Evolutionary conservation across 2,888 invertebrate species (phyloP).

Genomic region (Platycheirus rosarum): DNA sequence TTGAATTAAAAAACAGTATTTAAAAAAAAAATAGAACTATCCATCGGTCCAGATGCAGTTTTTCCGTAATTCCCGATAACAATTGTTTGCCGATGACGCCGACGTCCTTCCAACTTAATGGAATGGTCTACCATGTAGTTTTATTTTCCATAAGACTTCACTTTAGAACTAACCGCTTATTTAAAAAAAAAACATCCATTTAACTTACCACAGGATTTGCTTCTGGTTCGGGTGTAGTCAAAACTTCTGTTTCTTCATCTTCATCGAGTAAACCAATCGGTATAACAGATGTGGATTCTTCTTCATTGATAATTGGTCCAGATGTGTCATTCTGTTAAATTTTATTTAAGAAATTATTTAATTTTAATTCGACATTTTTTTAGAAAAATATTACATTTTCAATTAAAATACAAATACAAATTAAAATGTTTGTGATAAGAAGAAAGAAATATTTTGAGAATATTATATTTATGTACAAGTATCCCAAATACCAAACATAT

Average conservation of each 20-base stretch:
- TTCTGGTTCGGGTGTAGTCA: conserved; percentile 53
- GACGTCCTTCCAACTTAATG: too few relatives aligned
- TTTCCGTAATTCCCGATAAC: too few relatives aligned
- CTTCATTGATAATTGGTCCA: conserved; percentile 41
- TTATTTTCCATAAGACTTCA: too few relatives aligned
- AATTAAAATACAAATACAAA: neutral
- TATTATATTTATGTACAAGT: conserved; percentile 32
- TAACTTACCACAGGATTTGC: conserved; percentile 41
- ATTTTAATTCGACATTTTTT: neutral
- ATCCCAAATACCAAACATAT: conserved; percentile 55
- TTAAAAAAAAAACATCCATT: too few relatives aligned
- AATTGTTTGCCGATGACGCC: too few relatives aligned
- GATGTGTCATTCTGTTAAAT: conserved; percentile 55
- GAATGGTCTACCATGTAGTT: too few relatives aligned
- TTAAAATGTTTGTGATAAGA: neutral
- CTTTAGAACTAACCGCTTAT: too few relatives aligned
- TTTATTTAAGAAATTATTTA: conserved; percentile 4
- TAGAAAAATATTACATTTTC: neutral
- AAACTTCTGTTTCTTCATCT: conserved; percentile 43
- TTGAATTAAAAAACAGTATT: too few relatives aligned
- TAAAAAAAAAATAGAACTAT: too few relatives aligned
- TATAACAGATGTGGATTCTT: conserved; percentile 46
- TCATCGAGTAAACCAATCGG: conserved; percentile 37
- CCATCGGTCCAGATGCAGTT: too few relatives aligned
- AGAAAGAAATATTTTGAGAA: conserved; percentile 19